Evolutionary conservation across 92 coral and sea anemone genomes (phyloP).

Genomic region (Plumapathes pennacea): DNA sequence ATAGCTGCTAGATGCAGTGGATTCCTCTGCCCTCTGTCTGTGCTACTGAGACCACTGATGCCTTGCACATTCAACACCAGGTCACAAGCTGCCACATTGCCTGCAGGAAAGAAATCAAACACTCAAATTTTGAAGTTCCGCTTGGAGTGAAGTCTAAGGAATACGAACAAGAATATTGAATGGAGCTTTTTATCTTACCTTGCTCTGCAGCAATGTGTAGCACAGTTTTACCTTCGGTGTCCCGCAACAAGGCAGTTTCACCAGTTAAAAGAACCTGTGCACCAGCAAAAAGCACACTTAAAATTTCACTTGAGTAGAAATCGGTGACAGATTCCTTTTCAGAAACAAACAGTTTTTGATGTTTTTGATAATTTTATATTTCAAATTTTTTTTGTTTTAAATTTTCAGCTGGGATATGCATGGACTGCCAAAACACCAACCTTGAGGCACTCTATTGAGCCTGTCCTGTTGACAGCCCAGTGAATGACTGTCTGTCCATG

Average conservation of each 20-base stretch:
- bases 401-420: no score
- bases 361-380: no score
- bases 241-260: conserved; percentile 57
- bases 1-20: conserved; percentile 90
- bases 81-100: conserved; percentile 81
- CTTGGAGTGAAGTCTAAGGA: not conserved
- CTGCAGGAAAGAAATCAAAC: conserved; percentile 17
- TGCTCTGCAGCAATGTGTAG: conserved; percentile 88
- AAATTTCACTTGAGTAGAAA: no score
- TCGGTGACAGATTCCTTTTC: no score
- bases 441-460: conserved; percentile 66
- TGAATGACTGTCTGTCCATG: conserved; percentile 80
- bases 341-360: no score
- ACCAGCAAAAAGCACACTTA: no score
- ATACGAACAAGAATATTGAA: not conserved
- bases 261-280: conserved; percentile 66
- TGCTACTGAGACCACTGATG: conserved; percentile 51
- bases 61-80: conserved; percentile 77
- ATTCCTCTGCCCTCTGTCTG: conserved; percentile 73
- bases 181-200: conserved; percentile 42
- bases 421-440: no score
- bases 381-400: no score
- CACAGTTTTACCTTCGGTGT: conserved; percentile 76
- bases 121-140: not conserved
- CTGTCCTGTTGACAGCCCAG: conserved; percentile 85